phyloP scores from a whole-genome alignment of 1,140 invertebrate species.

The Antheraea pernyi region DNA sequence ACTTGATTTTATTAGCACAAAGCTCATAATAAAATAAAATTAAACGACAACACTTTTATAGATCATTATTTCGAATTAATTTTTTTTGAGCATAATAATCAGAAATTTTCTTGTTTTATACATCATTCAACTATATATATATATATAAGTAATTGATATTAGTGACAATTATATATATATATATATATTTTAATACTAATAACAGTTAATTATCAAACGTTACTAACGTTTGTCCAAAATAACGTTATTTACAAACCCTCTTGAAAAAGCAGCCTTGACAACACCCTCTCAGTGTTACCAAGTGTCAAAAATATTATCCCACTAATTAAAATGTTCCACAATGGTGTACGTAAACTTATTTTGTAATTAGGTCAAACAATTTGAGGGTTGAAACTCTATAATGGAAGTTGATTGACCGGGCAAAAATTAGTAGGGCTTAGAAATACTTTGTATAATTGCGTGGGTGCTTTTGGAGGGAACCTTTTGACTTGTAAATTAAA shows the following conservation, averaged over 20 bases:
- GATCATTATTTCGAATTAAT: too few species aligned
- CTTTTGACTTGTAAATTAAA: constrained; percentile 10
- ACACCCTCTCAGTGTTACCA: constrained; percentile 31
- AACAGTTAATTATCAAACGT: neutral
- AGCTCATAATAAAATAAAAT: too few species aligned
- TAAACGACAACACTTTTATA: too few species aligned
- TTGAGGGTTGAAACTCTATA: neutral
- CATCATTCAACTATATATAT: too few species aligned
- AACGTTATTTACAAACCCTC: neutral
- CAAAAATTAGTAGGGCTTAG: constrained; percentile 21
- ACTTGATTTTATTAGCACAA: too few species aligned
- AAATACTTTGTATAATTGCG: constrained; percentile 19
- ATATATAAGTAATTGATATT: too few species aligned
- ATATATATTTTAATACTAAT: too few species aligned
- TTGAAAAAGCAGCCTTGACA: constrained; percentile 10
- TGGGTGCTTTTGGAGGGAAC: neutral
- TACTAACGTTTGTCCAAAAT: neutral
- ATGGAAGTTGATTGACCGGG: constrained; percentile 25
- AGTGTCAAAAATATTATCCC: constrained; percentile 26
- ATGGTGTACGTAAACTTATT: neutral
- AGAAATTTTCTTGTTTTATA: too few species aligned
- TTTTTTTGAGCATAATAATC: too few species aligned
- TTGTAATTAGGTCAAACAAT: constrained; percentile 12
- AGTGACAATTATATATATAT: too few species aligned
- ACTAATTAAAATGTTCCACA: constrained; percentile 23